These are phyloP conservation scores for Ophioninae sp. DNA, from an alignment of 2,888 invertebrate genomes.

Conservation along the genomic window DNA sequence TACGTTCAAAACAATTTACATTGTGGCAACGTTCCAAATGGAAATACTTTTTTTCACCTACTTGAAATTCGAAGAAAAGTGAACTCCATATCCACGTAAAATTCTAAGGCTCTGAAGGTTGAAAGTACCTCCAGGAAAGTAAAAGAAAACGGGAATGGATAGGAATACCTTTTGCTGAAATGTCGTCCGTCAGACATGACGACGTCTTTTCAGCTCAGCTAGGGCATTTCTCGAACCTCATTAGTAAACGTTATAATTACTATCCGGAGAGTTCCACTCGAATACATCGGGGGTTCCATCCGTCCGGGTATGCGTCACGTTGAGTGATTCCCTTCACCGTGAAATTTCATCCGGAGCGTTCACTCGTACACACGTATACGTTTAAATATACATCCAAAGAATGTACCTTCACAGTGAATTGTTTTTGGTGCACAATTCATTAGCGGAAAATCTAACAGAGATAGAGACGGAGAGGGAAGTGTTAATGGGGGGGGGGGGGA, in stretches of 20 bases:
- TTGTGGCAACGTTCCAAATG: background rate
- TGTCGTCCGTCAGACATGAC: constrained; percentile 6
- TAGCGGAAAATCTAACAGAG: background rate
- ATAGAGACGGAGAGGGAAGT: background rate
- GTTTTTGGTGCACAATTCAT: constrained; percentile 44
- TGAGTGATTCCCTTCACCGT: constrained; percentile 26
- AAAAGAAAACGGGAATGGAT: background rate
- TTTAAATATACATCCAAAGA: background rate
- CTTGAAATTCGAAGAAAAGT: no score
- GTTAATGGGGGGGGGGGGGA: background rate
- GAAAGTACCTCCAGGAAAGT: background rate
- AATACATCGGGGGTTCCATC: constrained; percentile 16
- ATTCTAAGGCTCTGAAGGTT: background rate
- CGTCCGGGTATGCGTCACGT: constrained; percentile 39
- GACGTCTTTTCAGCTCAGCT: constrained; percentile 7
- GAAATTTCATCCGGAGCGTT: constrained; percentile 37
- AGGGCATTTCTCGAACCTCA: constrained; percentile 61
- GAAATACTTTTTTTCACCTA: no score
- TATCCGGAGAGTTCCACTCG: constrained; percentile 38
- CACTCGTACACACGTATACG: constrained; percentile 1
- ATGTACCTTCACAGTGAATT: constrained; percentile 19
- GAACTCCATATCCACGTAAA: background rate
- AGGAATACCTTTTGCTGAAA: background rate
- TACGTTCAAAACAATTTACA: background rate
- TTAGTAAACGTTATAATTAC: constrained; percentile 65